phyloP scores from a whole-genome alignment of 2,888 invertebrate species.

The Tigriopus californicus region DNA sequence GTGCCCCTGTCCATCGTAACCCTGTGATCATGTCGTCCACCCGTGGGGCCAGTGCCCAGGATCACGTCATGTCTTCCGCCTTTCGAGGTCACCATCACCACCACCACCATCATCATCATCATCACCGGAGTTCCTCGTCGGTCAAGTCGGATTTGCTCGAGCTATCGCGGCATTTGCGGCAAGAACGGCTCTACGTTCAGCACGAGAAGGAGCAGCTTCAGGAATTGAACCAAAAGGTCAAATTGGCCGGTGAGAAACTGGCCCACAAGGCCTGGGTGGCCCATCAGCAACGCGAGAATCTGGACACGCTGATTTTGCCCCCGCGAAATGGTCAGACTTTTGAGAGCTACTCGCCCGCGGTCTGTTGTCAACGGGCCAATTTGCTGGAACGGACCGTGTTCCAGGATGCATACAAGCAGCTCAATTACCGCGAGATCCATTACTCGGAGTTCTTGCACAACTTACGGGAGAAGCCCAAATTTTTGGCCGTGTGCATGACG shows the following conservation, averaged over 20 bases:
- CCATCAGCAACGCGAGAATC: conserved; percentile 61
- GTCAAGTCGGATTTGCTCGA: conserved; percentile 34
- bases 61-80: too few relatives aligned
- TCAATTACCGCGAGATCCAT: conserved; percentile 59
- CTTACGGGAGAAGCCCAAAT: conserved; percentile 45
- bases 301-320: conserved; percentile 52
- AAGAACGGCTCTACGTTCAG: conserved; percentile 68
- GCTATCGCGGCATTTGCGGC: conserved; percentile 47
- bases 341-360: conserved; percentile 47
- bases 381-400: conserved; percentile 43
- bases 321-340: conserved; percentile 24
- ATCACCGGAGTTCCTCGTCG: too few relatives aligned
- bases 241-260: conserved; percentile 37
- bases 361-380: conserved; percentile 49
- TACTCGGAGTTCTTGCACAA: conserved; percentile 49
- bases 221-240: conserved; percentile 48
- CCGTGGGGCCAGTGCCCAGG: too few relatives aligned
- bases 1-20: too few relatives aligned
- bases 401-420: conserved; percentile 58
- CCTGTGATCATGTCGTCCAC: too few relatives aligned
- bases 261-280: conserved; percentile 68
- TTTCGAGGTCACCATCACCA: too few relatives aligned
- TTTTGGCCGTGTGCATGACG: conserved; percentile 47
- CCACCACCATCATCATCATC: too few relatives aligned
- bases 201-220: conserved; percentile 65